Percentiles rank a stretch among this genome's conserved stretches.
Evolutionary conservation across 2,888 invertebrate genomes (phyloP).

Genomic region (Drosophila dives): DNA sequence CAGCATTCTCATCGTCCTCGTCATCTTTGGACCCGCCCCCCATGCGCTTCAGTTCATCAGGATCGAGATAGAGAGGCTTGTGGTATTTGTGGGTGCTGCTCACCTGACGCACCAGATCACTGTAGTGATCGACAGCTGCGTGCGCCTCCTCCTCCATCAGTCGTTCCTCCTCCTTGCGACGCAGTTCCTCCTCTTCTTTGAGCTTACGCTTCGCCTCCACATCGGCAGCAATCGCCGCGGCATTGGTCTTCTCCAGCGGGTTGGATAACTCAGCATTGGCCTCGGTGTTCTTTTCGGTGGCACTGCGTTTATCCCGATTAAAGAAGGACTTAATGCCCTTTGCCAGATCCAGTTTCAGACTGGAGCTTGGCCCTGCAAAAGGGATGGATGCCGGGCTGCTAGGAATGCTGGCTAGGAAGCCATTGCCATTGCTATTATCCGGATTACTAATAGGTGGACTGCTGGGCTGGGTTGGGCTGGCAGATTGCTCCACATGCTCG

Average conservation of each 20-base stretch:
- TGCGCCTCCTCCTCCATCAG: conserved; percentile 87
- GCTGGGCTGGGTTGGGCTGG: conserved; percentile 62
- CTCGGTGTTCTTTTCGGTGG: conserved; percentile 81
- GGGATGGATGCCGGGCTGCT: conserved; percentile 3
- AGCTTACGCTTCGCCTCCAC: conserved; percentile 83
- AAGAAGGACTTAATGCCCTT: conserved; percentile 83
- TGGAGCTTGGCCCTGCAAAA: conserved; percentile 16
- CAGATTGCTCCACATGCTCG: conserved; percentile 82
- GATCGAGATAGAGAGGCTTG: conserved; percentile 87
- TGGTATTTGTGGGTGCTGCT: conserved; percentile 85
- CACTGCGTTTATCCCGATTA: conserved; percentile 79
- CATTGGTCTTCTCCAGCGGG: conserved; percentile 68
- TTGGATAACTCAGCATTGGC: conserved; percentile 75
- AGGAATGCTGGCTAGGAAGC: background rate
- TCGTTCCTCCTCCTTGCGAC: conserved; percentile 78
- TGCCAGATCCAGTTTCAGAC: conserved; percentile 69
- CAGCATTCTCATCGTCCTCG: conserved; percentile 50
- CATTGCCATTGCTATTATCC: conserved; percentile 13
- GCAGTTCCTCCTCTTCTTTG: conserved; percentile 81
- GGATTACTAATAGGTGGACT: conserved; percentile 25
- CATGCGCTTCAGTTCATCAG: conserved; percentile 87
- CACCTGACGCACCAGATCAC: conserved; percentile 91
- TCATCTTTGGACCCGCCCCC: conserved; percentile 84
- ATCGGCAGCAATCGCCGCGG: conserved; percentile 77
- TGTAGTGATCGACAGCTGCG: conserved; percentile 92